Percentiles rank a stretch among this genome's conserved stretches.
Evolutionary conservation across 2,888 invertebrate genomes (phyloP).

Genomic region (Nasonia oneida): DNA sequence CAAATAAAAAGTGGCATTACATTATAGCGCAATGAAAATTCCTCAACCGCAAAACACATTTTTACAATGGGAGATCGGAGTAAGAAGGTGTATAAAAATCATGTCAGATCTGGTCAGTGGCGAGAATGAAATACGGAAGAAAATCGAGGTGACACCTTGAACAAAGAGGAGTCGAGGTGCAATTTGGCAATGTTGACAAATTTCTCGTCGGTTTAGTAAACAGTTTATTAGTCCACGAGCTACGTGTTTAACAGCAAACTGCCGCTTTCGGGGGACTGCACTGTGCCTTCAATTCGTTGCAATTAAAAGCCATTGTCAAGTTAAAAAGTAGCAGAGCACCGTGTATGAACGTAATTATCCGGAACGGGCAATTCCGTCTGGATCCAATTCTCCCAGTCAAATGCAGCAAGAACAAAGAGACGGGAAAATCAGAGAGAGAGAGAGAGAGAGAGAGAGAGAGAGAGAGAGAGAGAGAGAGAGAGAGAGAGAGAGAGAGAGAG

Average conservation of each 20-base stretch:
- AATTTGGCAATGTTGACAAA: neutral
- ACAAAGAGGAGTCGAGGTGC: neutral
- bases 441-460: neutral
- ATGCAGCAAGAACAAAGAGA: neutral
- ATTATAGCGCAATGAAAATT: neutral
- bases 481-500: constrained; percentile 10
- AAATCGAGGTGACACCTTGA: neutral
- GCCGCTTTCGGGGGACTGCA: neutral
- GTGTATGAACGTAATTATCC: neutral
- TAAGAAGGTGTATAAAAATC: neutral
- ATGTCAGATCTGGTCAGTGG: neutral
- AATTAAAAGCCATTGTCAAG: neutral
- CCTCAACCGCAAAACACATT: neutral
- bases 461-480: neutral
- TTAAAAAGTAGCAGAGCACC: neutral
- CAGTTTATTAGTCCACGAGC: neutral
- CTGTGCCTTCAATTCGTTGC: neutral
- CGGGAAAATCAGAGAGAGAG: neutral
- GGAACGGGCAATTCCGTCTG: neutral
- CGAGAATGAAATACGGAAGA: neutral
- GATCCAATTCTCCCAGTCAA: neutral
- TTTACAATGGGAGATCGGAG: neutral
- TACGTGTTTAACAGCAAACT: neutral
- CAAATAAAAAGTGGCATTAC: neutral
- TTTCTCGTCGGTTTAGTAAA: neutral